These are phyloP conservation scores for Liparis tanakae DNA, from an alignment of 2,797 vertebrate genomes.

Conservation along the genomic window DNA sequence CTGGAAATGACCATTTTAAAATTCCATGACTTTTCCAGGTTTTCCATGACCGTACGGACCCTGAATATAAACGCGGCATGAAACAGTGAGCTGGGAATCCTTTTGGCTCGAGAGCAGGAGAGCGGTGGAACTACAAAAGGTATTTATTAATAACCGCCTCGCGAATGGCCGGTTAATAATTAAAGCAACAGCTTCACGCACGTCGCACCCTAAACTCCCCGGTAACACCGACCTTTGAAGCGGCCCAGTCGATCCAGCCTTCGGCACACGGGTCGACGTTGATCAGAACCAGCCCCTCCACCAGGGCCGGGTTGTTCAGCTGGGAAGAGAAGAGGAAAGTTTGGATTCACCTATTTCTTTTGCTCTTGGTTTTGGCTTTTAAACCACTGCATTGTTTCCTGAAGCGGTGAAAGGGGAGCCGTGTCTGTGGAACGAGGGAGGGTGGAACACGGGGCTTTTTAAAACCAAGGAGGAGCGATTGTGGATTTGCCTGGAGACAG, in stretches of 20 bases:
- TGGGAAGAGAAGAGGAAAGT: slow-evolving; percentile 63
- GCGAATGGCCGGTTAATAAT: slow-evolving; percentile 32
- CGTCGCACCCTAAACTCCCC: no score
- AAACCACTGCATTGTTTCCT: slow-evolving; percentile 17
- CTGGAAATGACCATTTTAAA: no score
- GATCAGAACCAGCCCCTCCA: slow-evolving; percentile 95
- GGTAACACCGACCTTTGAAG: slow-evolving; percentile 88
- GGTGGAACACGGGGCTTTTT: slow-evolving; percentile 3
- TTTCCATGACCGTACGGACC: no score
- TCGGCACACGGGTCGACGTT: slow-evolving; percentile 95
- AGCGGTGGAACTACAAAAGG: not conserved
- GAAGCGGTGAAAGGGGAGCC: slow-evolving; percentile 6
- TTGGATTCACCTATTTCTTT: not conserved
- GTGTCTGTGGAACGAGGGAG: not conserved
- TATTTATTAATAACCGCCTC: slow-evolving; percentile 9
- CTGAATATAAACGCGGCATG: not conserved
- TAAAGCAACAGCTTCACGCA: not conserved
- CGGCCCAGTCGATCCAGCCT: slow-evolving; percentile 99
- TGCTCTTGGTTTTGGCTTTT: not conserved
- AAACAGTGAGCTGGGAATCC: not conserved
- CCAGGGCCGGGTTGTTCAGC: slow-evolving; percentile 90
- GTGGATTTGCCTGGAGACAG: slow-evolving; percentile 38
- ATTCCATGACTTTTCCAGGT: no score
- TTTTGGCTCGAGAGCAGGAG: not conserved
- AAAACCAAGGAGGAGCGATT: slow-evolving; percentile 21